Evolutionary conservation across 1,140 invertebrate genomes (phyloP), one percentile per base, ranked within the genome.

Genomic region (Drosophila ananassae): DNA sequence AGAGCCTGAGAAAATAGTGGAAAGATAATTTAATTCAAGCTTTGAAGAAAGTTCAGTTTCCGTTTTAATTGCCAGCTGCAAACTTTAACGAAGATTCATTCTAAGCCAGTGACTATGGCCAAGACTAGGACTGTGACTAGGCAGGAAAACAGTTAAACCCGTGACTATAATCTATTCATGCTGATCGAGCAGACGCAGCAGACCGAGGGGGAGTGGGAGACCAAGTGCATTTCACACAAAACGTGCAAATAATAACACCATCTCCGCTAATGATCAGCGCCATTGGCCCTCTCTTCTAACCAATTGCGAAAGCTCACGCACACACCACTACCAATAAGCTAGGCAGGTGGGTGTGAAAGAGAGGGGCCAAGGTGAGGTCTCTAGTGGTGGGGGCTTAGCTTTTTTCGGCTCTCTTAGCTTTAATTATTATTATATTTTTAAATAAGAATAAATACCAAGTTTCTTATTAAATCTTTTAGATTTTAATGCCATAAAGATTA

Each of bases 231-330:
- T 89, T 89, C 69, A 80, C 74, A 80, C 77, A 80, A 79, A 83
- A 84, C 81, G 77, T 85, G 74, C 84, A 89, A 89, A 89, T 89
- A 89, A 89, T 89, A 89, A 89, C 83, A 89, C 84, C 84, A 89
- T 89, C 84, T 89, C 48, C 57, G 55, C 73, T 84, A 89, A 89
- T 89, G 85, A 89, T 89, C 84, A 73, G 53, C 73, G 73, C 82
- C 77, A 85, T 8, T 39, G 53, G 13, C n/a, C 46, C 34, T 34
- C 55, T 58, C 41, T 46, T 54, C 63, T 53, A 44, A 63, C 73
- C 44, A 53, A 56, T n/a, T n/a, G n/a, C 48, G 25, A 34, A 34
- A 39, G 39, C 59, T 54, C 62, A 82, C 74, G 63, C 73, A 82
- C 57, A 66, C 63, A 63, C 37, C 32, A 39, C 44, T 51, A 52